Conservation (phyloP, 2,888 invertebrate species). For the Nemotelus nigrinus region DNA sequence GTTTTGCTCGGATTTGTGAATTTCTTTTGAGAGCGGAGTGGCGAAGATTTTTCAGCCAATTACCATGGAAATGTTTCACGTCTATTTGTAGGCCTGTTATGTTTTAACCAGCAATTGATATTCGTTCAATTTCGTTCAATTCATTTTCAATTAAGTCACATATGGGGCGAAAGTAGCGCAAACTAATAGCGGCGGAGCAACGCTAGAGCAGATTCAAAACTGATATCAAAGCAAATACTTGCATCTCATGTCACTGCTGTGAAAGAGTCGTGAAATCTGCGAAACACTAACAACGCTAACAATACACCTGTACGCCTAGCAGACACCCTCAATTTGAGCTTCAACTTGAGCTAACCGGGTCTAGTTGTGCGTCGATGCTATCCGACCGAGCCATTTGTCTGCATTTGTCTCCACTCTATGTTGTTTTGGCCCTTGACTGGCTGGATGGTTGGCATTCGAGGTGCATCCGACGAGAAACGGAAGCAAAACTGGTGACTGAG, state of each 20-base stretch:
- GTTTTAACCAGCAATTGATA: too few species aligned
- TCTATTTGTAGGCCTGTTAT: too few species aligned
- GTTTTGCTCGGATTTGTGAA: too few species aligned
- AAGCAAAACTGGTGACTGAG: conserved; percentile 61
- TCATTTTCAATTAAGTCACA: too few species aligned
- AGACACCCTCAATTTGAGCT: not conserved
- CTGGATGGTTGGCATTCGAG: not conserved
- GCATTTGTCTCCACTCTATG: not conserved
- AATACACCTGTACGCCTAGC: conserved; percentile 15
- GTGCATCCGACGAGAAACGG: not conserved
- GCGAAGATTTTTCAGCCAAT: too few species aligned
- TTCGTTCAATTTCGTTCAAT: too few species aligned
- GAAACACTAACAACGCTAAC: conserved; percentile 2
- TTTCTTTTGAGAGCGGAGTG: too few species aligned
- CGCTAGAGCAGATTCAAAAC: not conserved
- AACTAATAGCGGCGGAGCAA: conserved; percentile 16
- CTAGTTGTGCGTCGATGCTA: not conserved
- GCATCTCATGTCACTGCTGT: not conserved
- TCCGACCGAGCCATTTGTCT: not conserved
- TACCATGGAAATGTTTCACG: too few species aligned
- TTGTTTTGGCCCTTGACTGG: too few species aligned
- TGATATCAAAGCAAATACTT: too few species aligned
- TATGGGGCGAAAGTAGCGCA: not conserved
- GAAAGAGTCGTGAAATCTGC: conserved; percentile 35
- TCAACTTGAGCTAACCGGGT: not conserved